These are phyloP conservation scores for Hirtodrosophila alboralis DNA, from an alignment of 2,888 invertebrate species.

Conservation along the genomic window DNA sequence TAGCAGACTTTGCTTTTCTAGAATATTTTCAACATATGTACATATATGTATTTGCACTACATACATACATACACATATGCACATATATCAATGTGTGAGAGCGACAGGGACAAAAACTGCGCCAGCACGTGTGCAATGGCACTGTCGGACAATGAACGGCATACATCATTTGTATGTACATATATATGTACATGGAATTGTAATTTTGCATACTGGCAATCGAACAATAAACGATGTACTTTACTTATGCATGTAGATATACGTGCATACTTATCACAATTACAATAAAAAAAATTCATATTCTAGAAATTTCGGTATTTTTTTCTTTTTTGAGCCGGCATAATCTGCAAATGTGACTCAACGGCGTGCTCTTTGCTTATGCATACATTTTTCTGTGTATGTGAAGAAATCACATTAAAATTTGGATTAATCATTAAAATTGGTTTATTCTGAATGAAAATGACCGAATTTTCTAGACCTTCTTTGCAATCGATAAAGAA, in stretches of 20 bases:
- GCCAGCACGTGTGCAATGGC: slow-evolving; percentile 25
- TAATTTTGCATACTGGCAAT: too few species aligned
- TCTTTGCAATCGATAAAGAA: slow-evolving; percentile 50
- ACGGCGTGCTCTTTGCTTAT: not conserved
- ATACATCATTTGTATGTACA: slow-evolving; percentile 1
- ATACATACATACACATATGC: not conserved
- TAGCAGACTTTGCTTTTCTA: slow-evolving; percentile 3
- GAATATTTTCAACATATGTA: slow-evolving; percentile 11
- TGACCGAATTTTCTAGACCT: slow-evolving; percentile 33
- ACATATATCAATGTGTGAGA: not conserved
- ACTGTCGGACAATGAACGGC: not conserved
- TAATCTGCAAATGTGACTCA: slow-evolving; percentile 32
- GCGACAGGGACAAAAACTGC: slow-evolving; percentile 5
- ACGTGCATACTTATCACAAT: too few species aligned
- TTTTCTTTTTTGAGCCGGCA: slow-evolving; percentile 28
- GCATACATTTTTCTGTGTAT: not conserved
- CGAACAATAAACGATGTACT: too few species aligned
- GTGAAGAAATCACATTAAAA: not conserved
- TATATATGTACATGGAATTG: not conserved
- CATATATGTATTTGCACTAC: not conserved
- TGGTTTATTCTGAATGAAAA: slow-evolving; percentile 32
- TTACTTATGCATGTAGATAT: not conserved
- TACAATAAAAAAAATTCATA: too few species aligned
- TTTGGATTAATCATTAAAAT: not conserved
- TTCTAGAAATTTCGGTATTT: slow-evolving; percentile 38